Evolutionary conservation across 2,888 invertebrate species (phyloP).

Genomic region (Nomada ferruginata): DNA sequence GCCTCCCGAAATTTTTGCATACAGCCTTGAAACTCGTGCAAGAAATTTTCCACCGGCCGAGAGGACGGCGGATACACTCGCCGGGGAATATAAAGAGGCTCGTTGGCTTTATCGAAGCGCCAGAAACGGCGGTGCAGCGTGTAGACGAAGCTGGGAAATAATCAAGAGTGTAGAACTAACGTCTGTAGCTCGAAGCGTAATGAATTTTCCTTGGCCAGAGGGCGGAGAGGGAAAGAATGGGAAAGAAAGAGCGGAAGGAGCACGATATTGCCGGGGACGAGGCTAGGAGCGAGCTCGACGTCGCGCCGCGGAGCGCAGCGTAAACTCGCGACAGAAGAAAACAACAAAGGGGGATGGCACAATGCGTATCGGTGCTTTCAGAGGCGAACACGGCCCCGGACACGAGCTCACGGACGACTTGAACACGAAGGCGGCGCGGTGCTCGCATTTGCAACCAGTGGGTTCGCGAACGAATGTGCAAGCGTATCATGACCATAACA

Average conservation of each 20-base stretch:
- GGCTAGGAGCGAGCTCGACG: slow-evolving; percentile 19
- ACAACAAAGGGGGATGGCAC: slow-evolving; percentile 72
- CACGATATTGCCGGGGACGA: slow-evolving; percentile 22
- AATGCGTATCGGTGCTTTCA: slow-evolving; percentile 63
- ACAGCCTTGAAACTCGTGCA: too few relatives aligned
- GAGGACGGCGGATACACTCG: too few relatives aligned
- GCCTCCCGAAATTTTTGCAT: background rate
- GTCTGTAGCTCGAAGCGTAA: slow-evolving; percentile 49
- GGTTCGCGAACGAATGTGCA: slow-evolving; percentile 34
- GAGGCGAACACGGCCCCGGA: slow-evolving; percentile 3
- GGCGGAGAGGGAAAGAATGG: background rate
- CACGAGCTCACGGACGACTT: slow-evolving; percentile 1
- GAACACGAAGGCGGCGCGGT: background rate
- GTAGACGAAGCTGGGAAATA: slow-evolving; percentile 20
- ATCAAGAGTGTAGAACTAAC: slow-evolving; percentile 36
- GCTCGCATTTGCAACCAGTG: slow-evolving; percentile 43
- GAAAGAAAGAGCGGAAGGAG: background rate
- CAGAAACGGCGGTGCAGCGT: background rate
- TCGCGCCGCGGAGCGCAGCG: slow-evolving; percentile 50
- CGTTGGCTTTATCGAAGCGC: background rate
- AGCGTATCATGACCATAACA: slow-evolving; percentile 55
- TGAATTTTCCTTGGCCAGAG: slow-evolving; percentile 26
- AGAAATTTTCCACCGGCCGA: too few relatives aligned
- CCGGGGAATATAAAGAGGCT: too few relatives aligned
- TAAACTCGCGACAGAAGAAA: slow-evolving; percentile 72